Evolutionary conservation across 2,888 invertebrate species (phyloP).

Genomic region (Diarsia mendica): DNA sequence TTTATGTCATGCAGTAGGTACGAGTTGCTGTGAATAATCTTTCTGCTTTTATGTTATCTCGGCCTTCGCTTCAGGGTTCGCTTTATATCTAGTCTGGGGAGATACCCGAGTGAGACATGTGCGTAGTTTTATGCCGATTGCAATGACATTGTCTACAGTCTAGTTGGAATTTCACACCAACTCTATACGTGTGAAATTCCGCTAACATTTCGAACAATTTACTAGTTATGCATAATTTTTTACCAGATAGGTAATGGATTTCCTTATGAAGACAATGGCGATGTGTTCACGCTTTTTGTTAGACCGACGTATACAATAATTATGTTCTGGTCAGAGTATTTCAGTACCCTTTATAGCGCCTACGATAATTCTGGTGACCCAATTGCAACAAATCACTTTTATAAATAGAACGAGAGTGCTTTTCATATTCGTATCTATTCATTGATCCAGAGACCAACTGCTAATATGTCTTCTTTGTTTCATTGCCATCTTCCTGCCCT

Average conservation of each 20-base stretch:
- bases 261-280: neutral
- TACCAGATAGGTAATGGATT: neutral
- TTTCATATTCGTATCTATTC: neutral
- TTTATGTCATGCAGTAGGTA: constrained; percentile 57
- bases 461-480: neutral
- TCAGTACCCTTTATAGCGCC: constrained; percentile 27
- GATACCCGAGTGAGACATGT: constrained; percentile 36
- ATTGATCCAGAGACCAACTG: neutral
- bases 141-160: constrained; percentile 13
- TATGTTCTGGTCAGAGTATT: neutral
- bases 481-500: too few relatives aligned
- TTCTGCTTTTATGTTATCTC: constrained; percentile 63
- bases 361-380: constrained; percentile 40
- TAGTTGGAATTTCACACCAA: neutral
- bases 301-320: neutral
- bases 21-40: constrained; percentile 61
- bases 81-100: constrained; percentile 51
- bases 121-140: constrained; percentile 41
- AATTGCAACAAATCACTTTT: constrained; percentile 27
- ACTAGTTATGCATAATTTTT: neutral
- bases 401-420: constrained; percentile 13
- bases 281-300: neutral
- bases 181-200: constrained; percentile 9
- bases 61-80: constrained; percentile 64
- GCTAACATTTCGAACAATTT: neutral